Evolutionary conservation across 2,797 vertebrate species (phyloP), one percentile per base, ranked within the genome.

Genomic region (Balearica regulorum): DNA sequence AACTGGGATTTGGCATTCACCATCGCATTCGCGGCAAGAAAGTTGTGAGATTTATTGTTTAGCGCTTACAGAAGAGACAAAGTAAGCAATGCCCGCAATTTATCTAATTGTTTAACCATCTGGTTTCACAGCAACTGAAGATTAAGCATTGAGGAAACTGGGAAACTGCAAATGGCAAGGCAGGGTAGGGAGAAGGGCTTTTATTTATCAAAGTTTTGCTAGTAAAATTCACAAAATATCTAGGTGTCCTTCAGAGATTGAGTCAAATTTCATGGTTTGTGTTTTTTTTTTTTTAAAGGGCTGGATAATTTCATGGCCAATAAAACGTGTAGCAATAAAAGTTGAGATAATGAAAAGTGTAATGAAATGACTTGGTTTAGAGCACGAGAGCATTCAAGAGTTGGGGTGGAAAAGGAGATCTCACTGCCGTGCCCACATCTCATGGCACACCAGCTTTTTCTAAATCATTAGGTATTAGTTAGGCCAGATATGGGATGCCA

Each of bases 31-130:
- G 11, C 2, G 3, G 75, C 49, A 37, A 54, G 90, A 62, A 92
- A 95, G 89, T 95, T 90, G 62, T 93, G 93, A 95, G 96, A 92
- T 96, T 94, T 90, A 95, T 97, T 97, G 93, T 97, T 94, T 69
- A 54, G 96, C 37, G 66, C 87, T 96, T 89, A 83, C 33, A 91
- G 94, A 96, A 93, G 93, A 96, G 93, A 91, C 96, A 83, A 89
- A 94, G 71, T 96, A 97, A 97, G 95, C 93, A 96, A 89, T 57
- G 87, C 68, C 85, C 6, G 1, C 43, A 8, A 89, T 96, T 97
- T 97, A 96, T 98, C 97, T 97, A 96, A 98, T 98, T 98, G 98
- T 98, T 98, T 98, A 95, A 97, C 97, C 98, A 98, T 98, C 98
- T 98, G 98, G 97, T 97, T 98, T 96, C 93, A 72, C 92, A 79